Evolutionary conservation across 1,140 invertebrate genomes (phyloP).

Genomic region (Drosophila chauvacae): DNA sequence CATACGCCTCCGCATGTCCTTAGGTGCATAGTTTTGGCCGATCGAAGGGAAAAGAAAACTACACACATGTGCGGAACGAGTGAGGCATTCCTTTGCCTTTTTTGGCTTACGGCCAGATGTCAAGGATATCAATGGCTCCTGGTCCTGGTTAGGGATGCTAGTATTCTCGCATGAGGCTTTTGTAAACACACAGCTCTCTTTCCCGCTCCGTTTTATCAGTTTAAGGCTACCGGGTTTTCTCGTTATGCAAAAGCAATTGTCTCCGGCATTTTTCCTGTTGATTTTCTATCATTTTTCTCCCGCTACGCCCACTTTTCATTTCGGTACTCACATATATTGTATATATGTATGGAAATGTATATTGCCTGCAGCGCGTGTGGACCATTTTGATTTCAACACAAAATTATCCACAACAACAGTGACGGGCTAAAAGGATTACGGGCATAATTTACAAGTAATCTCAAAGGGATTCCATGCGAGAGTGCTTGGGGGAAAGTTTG

Average conservation of each 20-base stretch:
- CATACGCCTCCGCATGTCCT: background rate
- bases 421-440: conserved; percentile 78
- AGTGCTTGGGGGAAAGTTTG: conserved; percentile 22
- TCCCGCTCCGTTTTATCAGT: conserved; percentile 2
- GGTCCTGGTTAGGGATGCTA: conserved; percentile 6
- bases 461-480: conserved; percentile 38
- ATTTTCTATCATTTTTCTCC: conserved; percentile 26
- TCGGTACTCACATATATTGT: background rate
- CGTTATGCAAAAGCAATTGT: conserved; percentile 70
- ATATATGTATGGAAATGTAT: background rate
- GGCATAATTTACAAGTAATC: conserved; percentile 73
- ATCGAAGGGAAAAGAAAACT: conserved; percentile 25
- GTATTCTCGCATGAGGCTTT: conserved; percentile 58
- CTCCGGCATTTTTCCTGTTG: conserved; percentile 59
- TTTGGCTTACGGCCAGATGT: conserved; percentile 48
- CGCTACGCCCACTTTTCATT: background rate
- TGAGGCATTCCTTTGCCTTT: conserved; percentile 22
- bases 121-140: conserved; percentile 38
- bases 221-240: conserved; percentile 12
- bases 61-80: conserved; percentile 11
- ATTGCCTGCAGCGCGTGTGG: conserved; percentile 55
- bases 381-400: conserved; percentile 77
- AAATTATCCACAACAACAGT: conserved; percentile 79
- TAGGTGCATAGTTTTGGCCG: conserved; percentile 10
- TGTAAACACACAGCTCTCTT: conserved; percentile 32